Base-by-base conservation (phyloP, 2,113 vertebrate genomes). In the Dicerorhinus sumatrensis region DNA sequence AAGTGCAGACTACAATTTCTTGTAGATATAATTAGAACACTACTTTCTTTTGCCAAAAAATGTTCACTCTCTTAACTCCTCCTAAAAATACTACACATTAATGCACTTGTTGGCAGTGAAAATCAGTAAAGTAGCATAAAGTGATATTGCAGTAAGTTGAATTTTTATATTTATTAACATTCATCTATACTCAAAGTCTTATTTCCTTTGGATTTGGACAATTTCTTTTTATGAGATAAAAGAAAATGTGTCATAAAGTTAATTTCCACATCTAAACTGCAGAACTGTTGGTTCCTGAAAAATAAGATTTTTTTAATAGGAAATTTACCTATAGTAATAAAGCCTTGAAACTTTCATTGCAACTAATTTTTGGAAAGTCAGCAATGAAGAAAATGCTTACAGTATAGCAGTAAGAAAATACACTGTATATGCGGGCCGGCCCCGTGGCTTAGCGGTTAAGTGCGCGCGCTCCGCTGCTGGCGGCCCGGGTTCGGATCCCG, bases 171-270 rank as follows among this genome's bases (percentile, higher is more conserved):
- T 70, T 93, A 91, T 91, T 91, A 92, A 39, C 3, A 73, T 82
- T 77, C 10, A 3, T 58, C 36, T 83, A 51, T 76, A 65, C 14
- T 27, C 23, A 73, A 51, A 92, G 29, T 69, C 31, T 83, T 76
- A 87, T 62, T 95, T 95, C 42, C 27, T 89, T 70, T 86, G 31
- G 3, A 76, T 95, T 92, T 87, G 63, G 33, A 69, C 6, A 70
- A 54, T 97, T 92, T 85, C 20, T 73, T 91, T 97, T 96, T 80
- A 85, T 82, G 67, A 82, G 58, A 70, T 70, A 51, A 92, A 92
- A 86, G 54, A 94, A 76, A 86, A 89, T 77, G 63, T 93, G 83
- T 83, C 69, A 93, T 79, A 95, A 97, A 58, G 25, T 92, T 87
- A 77, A 90, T 95, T 96, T 94, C n/a, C 23, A 85, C 56, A 84